Conservation (phyloP, 1,140 invertebrate genomes). For the Uloborus diversus region DNA sequence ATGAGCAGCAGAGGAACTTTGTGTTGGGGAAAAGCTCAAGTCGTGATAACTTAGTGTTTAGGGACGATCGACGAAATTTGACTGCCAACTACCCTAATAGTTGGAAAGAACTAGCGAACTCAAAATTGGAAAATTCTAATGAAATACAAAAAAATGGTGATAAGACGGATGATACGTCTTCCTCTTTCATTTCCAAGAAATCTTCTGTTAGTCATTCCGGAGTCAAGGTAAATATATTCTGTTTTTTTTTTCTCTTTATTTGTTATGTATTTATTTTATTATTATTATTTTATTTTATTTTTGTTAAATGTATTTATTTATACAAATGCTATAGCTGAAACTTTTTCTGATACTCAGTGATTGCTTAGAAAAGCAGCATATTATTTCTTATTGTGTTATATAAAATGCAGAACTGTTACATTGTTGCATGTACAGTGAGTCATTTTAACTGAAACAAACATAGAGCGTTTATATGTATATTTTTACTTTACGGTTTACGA, state of each 20-base stretch:
- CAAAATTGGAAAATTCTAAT: slow-evolving; percentile 30
- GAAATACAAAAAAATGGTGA: slow-evolving; percentile 22
- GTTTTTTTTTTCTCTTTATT: background rate
- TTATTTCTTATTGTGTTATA: too few relatives aligned
- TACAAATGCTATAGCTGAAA: too few relatives aligned
- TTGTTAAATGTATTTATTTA: background rate
- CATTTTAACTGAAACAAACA: too few relatives aligned
- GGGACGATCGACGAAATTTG: slow-evolving; percentile 35
- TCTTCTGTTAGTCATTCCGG: slow-evolving; percentile 27
- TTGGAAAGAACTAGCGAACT: slow-evolving; percentile 30
- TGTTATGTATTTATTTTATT: background rate
- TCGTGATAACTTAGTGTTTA: slow-evolving; percentile 38
- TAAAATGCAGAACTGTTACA: too few relatives aligned
- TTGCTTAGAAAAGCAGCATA: too few relatives aligned
- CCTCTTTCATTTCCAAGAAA: slow-evolving; percentile 40
- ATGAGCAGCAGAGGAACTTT: slow-evolving; percentile 36
- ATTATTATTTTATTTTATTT: background rate
- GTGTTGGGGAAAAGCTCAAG: slow-evolving; percentile 23
- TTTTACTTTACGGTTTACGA: too few relatives aligned
- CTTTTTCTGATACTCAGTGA: too few relatives aligned
- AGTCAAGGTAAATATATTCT: slow-evolving; percentile 15
- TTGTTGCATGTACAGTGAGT: too few relatives aligned
- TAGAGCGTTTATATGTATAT: too few relatives aligned
- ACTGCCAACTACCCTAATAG: slow-evolving; percentile 34
- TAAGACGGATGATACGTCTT: background rate